phyloP scores from a whole-genome alignment of 2,888 invertebrate genomes.

The Brachylomia viminalis region DNA sequence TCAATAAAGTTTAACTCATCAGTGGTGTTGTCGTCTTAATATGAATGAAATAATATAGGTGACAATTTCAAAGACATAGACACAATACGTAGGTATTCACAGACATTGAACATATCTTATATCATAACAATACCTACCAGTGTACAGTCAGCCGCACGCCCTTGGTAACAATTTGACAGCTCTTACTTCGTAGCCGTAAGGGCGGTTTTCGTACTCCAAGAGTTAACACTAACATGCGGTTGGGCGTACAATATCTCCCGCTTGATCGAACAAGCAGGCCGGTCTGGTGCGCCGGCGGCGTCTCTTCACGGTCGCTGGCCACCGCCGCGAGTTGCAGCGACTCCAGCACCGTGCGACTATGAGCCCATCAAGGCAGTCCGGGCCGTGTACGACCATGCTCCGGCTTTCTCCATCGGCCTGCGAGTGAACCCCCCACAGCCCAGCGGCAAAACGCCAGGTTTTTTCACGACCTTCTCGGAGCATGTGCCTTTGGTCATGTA shows the following conservation, averaged over 20 bases:
- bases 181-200: background rate
- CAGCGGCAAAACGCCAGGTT: conserved; percentile 90
- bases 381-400: conserved; percentile 89
- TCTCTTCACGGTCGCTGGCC: conserved; percentile 95
- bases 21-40: background rate
- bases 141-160: conserved; percentile 20
- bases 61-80: conserved; percentile 1
- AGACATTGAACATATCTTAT: conserved; percentile 14
- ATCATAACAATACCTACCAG: conserved; percentile 16
- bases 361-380: conserved; percentile 93
- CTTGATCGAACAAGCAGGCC: conserved; percentile 79
- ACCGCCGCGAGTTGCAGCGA: conserved; percentile 91
- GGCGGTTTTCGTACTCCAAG: conserved; percentile 3
- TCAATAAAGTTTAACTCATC: background rate
- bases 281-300: conserved; percentile 94
- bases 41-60: background rate
- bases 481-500: conserved; percentile 50
- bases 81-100: background rate
- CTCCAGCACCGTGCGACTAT: conserved; percentile 98
- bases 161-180: background rate
- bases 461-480: conserved; percentile 55
- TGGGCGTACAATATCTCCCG: conserved; percentile 55
- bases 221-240: conserved; percentile 24
- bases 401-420: conserved; percentile 92
- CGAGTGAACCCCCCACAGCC: conserved; percentile 88